A percentile compares a stretch with the other conserved stretches of the same genome.
Conservation (phyloP, 2,113 vertebrate genomes). For the Tiliqua scincoides region DNA sequence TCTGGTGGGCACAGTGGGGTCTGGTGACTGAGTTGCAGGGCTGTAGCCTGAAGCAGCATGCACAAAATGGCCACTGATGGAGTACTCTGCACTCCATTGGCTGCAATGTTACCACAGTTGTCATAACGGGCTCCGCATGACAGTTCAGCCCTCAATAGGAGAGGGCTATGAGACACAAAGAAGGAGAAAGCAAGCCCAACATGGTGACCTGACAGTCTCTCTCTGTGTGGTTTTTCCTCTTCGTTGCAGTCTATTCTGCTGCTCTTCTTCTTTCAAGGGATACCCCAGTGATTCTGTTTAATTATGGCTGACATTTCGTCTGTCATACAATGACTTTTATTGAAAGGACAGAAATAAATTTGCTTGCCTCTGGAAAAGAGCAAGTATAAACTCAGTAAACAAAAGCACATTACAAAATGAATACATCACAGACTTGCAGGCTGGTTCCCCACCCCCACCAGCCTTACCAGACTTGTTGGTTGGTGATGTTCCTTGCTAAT, state of each 20-base stretch:
- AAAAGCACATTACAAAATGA: not conserved
- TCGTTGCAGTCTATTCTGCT: not conserved
- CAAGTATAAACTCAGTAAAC: constrained; percentile 33
- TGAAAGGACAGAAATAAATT: constrained; percentile 23
- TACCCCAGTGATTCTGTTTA: constrained; percentile 11
- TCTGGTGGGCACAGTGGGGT: too few species aligned
- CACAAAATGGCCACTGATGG: too few species aligned
- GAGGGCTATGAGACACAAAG: not conserved
- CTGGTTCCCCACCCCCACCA: not conserved
- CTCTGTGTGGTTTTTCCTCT: not conserved
- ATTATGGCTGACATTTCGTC: constrained; percentile 8
- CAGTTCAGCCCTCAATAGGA: too few species aligned
- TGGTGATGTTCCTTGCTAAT: not conserved
- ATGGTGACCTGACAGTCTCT: not conserved
- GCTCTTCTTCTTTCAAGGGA: not conserved
- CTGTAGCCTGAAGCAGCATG: too few species aligned
- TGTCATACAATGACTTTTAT: constrained; percentile 16
- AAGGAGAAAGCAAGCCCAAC: too few species aligned
- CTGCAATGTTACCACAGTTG: too few species aligned
- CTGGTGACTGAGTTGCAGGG: too few species aligned
- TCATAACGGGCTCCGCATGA: too few species aligned
- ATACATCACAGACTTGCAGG: constrained; percentile 7
- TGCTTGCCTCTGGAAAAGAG: constrained; percentile 23
- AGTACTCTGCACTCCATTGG: too few species aligned
- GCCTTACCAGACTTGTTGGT: constrained; percentile 15